Evolutionary conservation across 2,113 vertebrate genomes (phyloP), one percentile per base, ranked within the genome.

Genomic region (Malurus cyaneus): DNA sequence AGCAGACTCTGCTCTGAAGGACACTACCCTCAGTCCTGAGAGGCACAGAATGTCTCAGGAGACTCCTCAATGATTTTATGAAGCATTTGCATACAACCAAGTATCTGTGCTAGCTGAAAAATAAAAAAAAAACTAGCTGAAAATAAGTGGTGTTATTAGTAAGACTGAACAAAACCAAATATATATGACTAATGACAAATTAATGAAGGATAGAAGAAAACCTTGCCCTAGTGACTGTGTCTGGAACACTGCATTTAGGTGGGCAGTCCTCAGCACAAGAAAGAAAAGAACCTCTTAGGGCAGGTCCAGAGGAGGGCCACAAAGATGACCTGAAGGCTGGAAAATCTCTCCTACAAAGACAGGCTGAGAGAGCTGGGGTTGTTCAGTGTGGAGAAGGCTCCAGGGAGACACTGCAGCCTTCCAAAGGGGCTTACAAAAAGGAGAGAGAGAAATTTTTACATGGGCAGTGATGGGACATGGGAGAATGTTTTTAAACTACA

Each of bases 221-320:
- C 15, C 8, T 31, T 62, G 62, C 31, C 41, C 47, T 62, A 23
- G 47, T 62, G 62, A 83, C 23, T 4, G 5, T n/a, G 41, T 49
- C 41, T 54, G 12, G 4, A 47, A 53, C 13, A 41, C 24, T 11
- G 54, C 25, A 23, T 10, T 47, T 47, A 82, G 47, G 8, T 49
- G 14, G 4, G 25, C 12, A 5, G 17, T 41, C 9, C 29, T 76
- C 29, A 54, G n/a, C 20, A 61, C 31, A 69, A 49, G 24, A 53
- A n/a, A 47, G 52, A 52, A 0, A 0, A 5, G 18, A 26, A 44
- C 23, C 12, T 66, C 52, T 46, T 59, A 32, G 10, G n/a, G 18
- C 31, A 25, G 12, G 41, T 49, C 17, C 31, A 41, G 41, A 89
- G 47, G 29, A 54, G 20, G n/a, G 25, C 20, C 54, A 41, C 36